A percentile compares a stretch with the other conserved stretches of the same genome.
Evolutionary conservation across 2,888 invertebrate genomes (phyloP).

Genomic region (Catocala fraxini): DNA sequence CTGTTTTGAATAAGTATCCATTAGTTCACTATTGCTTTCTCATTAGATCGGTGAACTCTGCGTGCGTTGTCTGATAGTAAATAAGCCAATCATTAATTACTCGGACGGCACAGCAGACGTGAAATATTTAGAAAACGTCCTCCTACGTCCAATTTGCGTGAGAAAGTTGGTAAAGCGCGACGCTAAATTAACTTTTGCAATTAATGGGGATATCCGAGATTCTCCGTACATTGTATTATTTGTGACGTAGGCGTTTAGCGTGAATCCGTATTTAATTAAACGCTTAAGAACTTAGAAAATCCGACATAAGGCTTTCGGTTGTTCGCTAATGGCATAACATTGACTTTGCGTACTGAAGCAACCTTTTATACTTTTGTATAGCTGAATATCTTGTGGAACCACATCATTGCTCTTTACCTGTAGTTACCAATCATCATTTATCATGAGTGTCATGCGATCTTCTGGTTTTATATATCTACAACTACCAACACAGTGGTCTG

Average conservation of each 20-base stretch:
- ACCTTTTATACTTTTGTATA: slow-evolving; percentile 37
- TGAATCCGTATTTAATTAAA: slow-evolving; percentile 37
- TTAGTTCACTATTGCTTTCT: slow-evolving; percentile 20
- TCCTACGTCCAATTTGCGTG: slow-evolving; percentile 66
- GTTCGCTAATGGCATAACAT: slow-evolving; percentile 22
- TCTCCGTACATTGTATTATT: slow-evolving; percentile 26
- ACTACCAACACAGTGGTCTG: slow-evolving; percentile 42
- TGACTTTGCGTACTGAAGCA: slow-evolving; percentile 26
- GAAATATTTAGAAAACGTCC: slow-evolving; percentile 71
- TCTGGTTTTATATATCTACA: slow-evolving; percentile 43
- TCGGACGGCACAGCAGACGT: slow-evolving; percentile 57
- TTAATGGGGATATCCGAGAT: slow-evolving; percentile 53
- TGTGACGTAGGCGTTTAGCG: slow-evolving; percentile 21
- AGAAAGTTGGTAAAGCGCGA: slow-evolving; percentile 59
- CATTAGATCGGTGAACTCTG: slow-evolving; percentile 39
- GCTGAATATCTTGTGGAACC: slow-evolving; percentile 37
- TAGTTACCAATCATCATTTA: slow-evolving; percentile 49
- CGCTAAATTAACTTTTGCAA: slow-evolving; percentile 60
- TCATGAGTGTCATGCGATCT: slow-evolving; percentile 36
- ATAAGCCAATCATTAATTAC: slow-evolving; percentile 72
- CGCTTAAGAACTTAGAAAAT: slow-evolving; percentile 17
- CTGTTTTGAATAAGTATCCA: not conserved
- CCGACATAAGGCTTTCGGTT: slow-evolving; percentile 1
- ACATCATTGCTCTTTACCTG: slow-evolving; percentile 30
- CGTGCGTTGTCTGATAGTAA: slow-evolving; percentile 51